Evolutionary conservation across 2,888 invertebrate genomes (phyloP).

Genomic region (Pterobdella sp.): DNA sequence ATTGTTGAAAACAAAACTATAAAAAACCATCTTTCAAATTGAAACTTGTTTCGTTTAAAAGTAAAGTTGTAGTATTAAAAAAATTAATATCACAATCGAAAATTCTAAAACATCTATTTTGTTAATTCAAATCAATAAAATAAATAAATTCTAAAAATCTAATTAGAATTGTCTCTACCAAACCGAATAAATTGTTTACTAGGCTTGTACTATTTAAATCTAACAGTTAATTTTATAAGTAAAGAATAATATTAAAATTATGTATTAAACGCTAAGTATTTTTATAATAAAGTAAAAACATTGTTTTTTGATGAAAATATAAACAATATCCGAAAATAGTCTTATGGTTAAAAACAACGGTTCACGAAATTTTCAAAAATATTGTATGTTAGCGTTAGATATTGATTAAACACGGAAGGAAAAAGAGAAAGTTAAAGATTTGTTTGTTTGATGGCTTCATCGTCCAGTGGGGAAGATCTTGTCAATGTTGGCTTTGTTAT

Average conservation of each 20-base stretch:
- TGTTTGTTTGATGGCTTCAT: slow-evolving; percentile 13
- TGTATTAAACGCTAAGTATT: not conserved
- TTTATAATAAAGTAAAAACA: not conserved
- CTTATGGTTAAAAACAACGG: not conserved
- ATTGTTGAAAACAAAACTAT: no score
- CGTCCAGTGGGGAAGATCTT: slow-evolving; percentile 59
- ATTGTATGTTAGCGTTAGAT: not conserved
- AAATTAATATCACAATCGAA: no score
- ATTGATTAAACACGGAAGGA: slow-evolving; percentile 1
- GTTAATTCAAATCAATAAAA: no score
- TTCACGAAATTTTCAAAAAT: slow-evolving; percentile 3
- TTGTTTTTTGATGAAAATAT: not conserved
- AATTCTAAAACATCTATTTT: no score
- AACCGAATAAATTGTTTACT: no score
- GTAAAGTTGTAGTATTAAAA: no score
- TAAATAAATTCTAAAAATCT: no score
- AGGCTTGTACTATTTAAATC: slow-evolving; percentile 7
- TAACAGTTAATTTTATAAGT: not conserved
- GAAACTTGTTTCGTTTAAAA: no score
- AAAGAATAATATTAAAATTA: not conserved
- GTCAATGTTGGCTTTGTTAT: slow-evolving; percentile 92
- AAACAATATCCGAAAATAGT: slow-evolving; percentile 8
- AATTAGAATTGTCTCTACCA: no score
- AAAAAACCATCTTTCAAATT: no score
- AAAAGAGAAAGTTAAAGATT: not conserved